phyloP scores from a whole-genome alignment of 2,113 vertebrate species.

The Symphodus melops region DNA sequence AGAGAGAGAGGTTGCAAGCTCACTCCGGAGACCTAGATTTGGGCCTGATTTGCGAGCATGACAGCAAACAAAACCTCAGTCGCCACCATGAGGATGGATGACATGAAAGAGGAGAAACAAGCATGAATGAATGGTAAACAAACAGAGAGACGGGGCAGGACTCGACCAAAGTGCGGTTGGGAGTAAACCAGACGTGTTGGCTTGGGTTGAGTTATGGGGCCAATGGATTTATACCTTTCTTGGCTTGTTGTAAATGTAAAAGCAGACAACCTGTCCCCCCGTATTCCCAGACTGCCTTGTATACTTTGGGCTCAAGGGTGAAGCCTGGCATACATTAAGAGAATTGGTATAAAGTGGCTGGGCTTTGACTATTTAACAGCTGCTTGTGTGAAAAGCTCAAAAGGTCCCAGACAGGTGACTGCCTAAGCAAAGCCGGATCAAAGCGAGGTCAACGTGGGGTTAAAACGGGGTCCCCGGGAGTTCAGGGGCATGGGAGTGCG shows the following conservation, averaged over 20 bases:
- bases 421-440: not conserved
- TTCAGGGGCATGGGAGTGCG: slow-evolving; percentile 36
- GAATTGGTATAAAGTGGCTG: slow-evolving; percentile 27
- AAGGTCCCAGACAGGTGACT: slow-evolving; percentile 40
- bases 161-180: slow-evolving; percentile 25
- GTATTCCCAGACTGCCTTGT: slow-evolving; percentile 18
- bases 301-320: slow-evolving; percentile 13
- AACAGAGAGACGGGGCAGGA: slow-evolving; percentile 29
- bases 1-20: slow-evolving; percentile 12
- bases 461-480: slow-evolving; percentile 48
- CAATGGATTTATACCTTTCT: slow-evolving; percentile 52
- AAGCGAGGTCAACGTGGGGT: slow-evolving; percentile 24
- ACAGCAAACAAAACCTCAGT: slow-evolving; percentile 51
- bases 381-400: slow-evolving; percentile 44
- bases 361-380: slow-evolving; percentile 43
- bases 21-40: slow-evolving; percentile 33
- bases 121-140: slow-evolving; percentile 33
- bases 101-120: slow-evolving; percentile 40
- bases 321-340: slow-evolving; percentile 39
- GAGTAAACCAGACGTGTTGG: slow-evolving; percentile 25
- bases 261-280: slow-evolving; percentile 1
- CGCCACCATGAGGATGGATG: slow-evolving; percentile 7
- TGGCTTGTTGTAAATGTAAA: slow-evolving; percentile 53
- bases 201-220: slow-evolving; percentile 37
- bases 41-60: slow-evolving; percentile 35